These are phyloP conservation scores for Psilopogon haemacephalus DNA, from an alignment of 2,113 vertebrate genomes.

Conservation along the genomic window DNA sequence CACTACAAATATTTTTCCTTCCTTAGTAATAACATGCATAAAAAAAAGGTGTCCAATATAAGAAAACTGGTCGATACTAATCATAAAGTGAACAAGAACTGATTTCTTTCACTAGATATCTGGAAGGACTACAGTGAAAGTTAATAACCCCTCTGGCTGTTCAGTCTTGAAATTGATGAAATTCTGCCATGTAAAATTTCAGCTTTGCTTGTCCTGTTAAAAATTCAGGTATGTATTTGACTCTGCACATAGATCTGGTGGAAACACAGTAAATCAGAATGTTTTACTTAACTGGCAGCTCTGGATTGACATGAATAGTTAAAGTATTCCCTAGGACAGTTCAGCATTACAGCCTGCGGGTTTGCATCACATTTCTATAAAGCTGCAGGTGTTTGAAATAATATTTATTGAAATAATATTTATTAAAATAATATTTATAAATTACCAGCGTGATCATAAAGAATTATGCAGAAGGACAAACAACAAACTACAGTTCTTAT, in stretches of 20 bases:
- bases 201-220: not conserved
- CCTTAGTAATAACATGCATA: not conserved
- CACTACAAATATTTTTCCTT: not conserved
- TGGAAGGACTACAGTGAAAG: not conserved
- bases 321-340: not conserved
- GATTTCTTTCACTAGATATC: not conserved
- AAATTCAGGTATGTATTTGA: not conserved
- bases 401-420: not conserved
- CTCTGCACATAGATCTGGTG: not conserved
- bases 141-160: not conserved
- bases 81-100: not conserved
- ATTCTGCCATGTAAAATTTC: conserved; percentile 1
- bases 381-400: not conserved
- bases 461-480: not conserved
- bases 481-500: not conserved
- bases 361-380: not conserved
- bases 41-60: not conserved
- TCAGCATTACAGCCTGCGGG: not conserved
- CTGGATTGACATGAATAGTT: not conserved
- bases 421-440: not conserved
- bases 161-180: not conserved
- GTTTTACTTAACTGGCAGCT: not conserved
- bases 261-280: not conserved
- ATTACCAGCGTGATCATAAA: not conserved
- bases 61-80: not conserved